Conservation (phyloP, 2,888 invertebrate genomes). For the Hirtodrosophila confusa region DNA sequence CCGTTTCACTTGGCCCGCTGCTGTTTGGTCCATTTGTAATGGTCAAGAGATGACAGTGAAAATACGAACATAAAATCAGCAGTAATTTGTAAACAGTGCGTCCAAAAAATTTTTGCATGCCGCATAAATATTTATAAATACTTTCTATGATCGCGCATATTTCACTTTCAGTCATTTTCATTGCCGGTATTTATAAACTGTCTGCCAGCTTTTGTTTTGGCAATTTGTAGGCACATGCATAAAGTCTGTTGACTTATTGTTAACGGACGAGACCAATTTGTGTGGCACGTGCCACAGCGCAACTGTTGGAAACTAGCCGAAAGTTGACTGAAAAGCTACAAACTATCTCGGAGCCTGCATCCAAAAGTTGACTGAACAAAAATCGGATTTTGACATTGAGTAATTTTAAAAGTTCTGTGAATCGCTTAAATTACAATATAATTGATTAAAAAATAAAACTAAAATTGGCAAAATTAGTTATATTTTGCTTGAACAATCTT, state of each 20-base stretch:
- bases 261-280: constrained; percentile 27
- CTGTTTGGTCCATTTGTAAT: constrained; percentile 60
- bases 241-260: constrained; percentile 39
- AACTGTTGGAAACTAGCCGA: constrained; percentile 16
- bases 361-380: too few species aligned
- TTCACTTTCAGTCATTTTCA: constrained; percentile 33
- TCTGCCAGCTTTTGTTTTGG: constrained; percentile 1
- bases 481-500: too few species aligned
- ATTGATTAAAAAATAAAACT: too few species aligned
- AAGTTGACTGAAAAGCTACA: constrained; percentile 7
- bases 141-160: constrained; percentile 30
- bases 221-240: constrained; percentile 25
- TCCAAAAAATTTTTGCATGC: constrained; percentile 59
- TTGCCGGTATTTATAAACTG: constrained; percentile 22
- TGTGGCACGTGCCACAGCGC: constrained; percentile 28
- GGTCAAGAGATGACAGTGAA: constrained; percentile 53
- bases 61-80: constrained; percentile 40
- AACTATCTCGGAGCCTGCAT: too few species aligned
- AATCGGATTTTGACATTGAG: too few species aligned
- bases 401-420: too few species aligned
- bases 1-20: constrained; percentile 28
- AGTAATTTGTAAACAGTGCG: constrained; percentile 64
- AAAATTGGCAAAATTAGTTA: too few species aligned
- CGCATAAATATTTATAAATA: constrained; percentile 64
- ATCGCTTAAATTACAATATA: too few species aligned